Evolutionary conservation across 2,888 invertebrate species (phyloP), one percentile per base, ranked within the genome.

Genomic region (Sarcophaga rosellei): DNA sequence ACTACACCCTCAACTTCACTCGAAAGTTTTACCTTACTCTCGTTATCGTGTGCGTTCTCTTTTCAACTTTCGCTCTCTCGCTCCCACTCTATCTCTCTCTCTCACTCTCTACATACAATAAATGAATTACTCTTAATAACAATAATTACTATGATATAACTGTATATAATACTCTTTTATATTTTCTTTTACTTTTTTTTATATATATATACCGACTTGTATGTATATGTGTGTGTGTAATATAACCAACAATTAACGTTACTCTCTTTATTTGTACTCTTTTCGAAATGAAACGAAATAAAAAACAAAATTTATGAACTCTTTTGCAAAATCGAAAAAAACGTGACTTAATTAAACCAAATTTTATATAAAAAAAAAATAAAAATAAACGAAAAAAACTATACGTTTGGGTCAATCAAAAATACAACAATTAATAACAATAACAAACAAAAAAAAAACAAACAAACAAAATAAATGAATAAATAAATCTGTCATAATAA

Each of bases 161-260:
- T 65, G 47, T 74, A 17, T 73, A 47, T 59, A 59, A 63, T 57
- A 63, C 45, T 76, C 35, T 35, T 35, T 35, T 35, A 35, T 35
- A 35, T 35, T 61, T 65, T 15, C 12, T 53, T 17, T 53, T 53
- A 53, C 53, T 53, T 53, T 53, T 17, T 17, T 53, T 53, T 65
- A 15, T 66, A 17, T 87, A 17, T 87, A 85, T 70, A 3, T 70
- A 20, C 21, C 11, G 68, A 15, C 62, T 17, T 63, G 12, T 73
- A 20, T 68, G 35, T 35, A 23, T 79, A n/a, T 74, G 65, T 76
- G 59, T 59, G 44, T 78, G 72, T 81, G 76, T 81, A 70, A 80
- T 70, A 81, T 84, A 87, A 88, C 81, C 86, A 85, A 86, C 73
- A 72, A 82, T 77, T 82, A 82, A 84, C 75, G 66, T 79, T 85